Evolutionary conservation across 2,888 invertebrate species (phyloP).

Genomic region (Steinernema hermaphroditum): DNA sequence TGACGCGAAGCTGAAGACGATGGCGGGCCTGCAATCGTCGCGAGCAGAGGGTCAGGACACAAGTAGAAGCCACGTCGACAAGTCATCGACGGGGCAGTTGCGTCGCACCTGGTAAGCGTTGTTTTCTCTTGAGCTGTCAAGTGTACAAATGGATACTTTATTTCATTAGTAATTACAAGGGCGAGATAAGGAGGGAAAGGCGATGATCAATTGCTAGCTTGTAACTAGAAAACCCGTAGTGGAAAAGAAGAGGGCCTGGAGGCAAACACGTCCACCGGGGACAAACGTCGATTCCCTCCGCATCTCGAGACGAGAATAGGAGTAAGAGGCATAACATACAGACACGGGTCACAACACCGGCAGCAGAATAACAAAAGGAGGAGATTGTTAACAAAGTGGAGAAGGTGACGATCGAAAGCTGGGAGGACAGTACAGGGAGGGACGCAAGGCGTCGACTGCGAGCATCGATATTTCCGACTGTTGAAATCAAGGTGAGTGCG

Average conservation of each 20-base stretch:
- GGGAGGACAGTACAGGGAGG: background rate
- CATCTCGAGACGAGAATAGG: slow-evolving; percentile 20
- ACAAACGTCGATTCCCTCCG: slow-evolving; percentile 19
- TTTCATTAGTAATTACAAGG: too few species aligned
- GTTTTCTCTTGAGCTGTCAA: too few species aligned
- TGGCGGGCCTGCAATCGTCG: too few species aligned
- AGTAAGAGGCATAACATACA: background rate
- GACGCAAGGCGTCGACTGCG: slow-evolving; percentile 14
- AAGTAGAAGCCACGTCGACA: too few species aligned
- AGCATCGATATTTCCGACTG: background rate
- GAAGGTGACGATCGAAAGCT: slow-evolving; percentile 24
- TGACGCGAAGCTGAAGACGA: too few species aligned
- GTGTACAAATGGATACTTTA: too few species aligned
- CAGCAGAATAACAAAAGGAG: background rate
- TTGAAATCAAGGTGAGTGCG: background rate
- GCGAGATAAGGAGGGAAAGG: slow-evolving; percentile 18
- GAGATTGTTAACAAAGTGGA: background rate
- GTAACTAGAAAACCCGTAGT: slow-evolving; percentile 26
- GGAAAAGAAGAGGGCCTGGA: slow-evolving; percentile 9
- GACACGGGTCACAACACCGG: slow-evolving; percentile 29
- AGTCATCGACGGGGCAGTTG: too few species aligned
- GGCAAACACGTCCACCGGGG: slow-evolving; percentile 19
- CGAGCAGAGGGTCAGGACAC: too few species aligned
- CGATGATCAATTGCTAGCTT: background rate
- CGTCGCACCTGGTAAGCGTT: too few species aligned